Evolutionary conservation across 2,797 vertebrate species (phyloP).

Genomic region (Parambassis ranga): DNA sequence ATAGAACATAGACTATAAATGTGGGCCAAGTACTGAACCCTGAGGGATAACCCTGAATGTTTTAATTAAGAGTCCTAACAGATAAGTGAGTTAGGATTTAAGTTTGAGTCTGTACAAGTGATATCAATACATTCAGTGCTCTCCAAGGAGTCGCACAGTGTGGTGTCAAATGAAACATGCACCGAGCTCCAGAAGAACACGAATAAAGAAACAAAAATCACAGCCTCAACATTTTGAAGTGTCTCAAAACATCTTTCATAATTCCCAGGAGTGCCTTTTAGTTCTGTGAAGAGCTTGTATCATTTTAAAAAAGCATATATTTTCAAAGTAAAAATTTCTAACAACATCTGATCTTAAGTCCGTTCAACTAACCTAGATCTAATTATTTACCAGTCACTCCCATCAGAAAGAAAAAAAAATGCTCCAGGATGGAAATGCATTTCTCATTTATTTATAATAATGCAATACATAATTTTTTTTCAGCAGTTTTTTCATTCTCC

Average conservation of each 20-base stretch:
- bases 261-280: background rate
- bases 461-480: too few species aligned
- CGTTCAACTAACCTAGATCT: background rate
- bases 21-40: background rate
- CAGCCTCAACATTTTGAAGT: too few species aligned
- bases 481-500: too few species aligned
- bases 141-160: background rate
- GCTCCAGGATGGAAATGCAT: background rate
- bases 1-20: background rate
- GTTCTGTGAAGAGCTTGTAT: too few species aligned
- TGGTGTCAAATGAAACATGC: background rate
- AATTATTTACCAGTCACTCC: too few species aligned
- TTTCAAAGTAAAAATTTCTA: too few species aligned
- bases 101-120: background rate
- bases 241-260: background rate
- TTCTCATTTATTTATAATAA: too few species aligned
- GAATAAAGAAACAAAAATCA: too few species aligned
- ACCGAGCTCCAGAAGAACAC: background rate
- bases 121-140: background rate
- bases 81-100: background rate
- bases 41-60: background rate
- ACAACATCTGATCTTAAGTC: too few species aligned
- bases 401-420: too few species aligned
- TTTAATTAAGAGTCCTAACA: background rate
- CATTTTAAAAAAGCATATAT: too few species aligned